Percentiles rank a stretch among this genome's conserved stretches.
Conservation (phyloP, 2,797 vertebrate species). For the Pipistrellus kuhlii region DNA sequence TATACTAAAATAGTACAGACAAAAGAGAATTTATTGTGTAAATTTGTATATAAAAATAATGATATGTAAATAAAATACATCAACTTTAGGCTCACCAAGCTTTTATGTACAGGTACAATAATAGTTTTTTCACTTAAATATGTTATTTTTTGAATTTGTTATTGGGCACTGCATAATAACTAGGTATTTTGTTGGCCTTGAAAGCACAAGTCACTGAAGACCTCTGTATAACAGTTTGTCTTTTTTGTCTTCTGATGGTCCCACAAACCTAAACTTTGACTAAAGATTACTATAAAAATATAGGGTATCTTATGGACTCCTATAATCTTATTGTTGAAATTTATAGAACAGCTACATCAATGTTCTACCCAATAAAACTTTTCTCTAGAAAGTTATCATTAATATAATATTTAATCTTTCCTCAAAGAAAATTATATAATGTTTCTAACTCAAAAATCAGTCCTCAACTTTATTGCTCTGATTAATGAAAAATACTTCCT, state of each 20-base stretch:
- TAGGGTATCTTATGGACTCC: not conserved
- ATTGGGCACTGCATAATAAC: not conserved
- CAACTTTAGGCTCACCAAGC: not conserved
- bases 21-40: not conserved
- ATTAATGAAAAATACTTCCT: conserved; percentile 48
- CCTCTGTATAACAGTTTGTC: not conserved
- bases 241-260: not conserved
- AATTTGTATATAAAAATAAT: not conserved
- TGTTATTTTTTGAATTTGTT: not conserved
- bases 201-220: conserved; percentile 17
- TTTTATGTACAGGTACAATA: not conserved
- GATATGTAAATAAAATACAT: not conserved
- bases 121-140: not conserved
- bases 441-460: not conserved
- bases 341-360: not conserved
- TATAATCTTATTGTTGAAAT: not conserved
- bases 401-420: not conserved
- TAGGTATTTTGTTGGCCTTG: not conserved
- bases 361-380: not conserved
- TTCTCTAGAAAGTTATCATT: conserved; percentile 26
- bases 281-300: not conserved
- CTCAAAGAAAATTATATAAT: not conserved
- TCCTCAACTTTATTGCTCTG: not conserved
- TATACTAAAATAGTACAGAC: not conserved
- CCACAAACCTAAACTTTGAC: not conserved